Evolutionary conservation across 2,113 vertebrate species (phyloP), one percentile per base, ranked within the genome.

Genomic region (Nibea coibor): DNA sequence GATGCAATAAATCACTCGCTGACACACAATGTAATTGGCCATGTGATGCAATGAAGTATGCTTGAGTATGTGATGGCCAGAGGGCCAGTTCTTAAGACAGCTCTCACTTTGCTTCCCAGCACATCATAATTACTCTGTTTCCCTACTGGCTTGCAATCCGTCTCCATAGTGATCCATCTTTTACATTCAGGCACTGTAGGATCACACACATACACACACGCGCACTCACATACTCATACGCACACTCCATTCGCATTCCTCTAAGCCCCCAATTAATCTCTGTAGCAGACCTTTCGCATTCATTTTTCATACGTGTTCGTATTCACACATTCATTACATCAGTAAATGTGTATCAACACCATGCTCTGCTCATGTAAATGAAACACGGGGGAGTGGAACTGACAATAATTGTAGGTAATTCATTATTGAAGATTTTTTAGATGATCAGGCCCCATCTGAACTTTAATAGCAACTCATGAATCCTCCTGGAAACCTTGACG

Each of bases 111-210:
- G 80, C 87, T 92, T 67, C 63, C 80, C 78, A 79, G 83, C 82
- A 92, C 69, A 88, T 91, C 90, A 92, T 94, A 94, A 94, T 94
- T 93, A 93, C 91, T 91, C 83, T 17, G 47, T 89, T 91, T 92
- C 92, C 93, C 88, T 78, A 75, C 86, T 74, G 89, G 86, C 90
- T 84, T 75, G 67, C 87, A 86, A 89, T 91, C 80, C 74, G 85
- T 92, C 88, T 89, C 88, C 87, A 89, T 84, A 81, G 89, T 26
- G 82, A 92, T 92, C 82, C 82, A 86, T 90, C 85, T 88, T 89
- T 84, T 75, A 75, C 70, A 84, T 87, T 61, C 86, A 78, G 84
- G 83, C 79, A 12, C 45, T 39, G 72, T 22, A 84, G 64, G 58
- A 62, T 77, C 59, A 35, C 31, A 19, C 47, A 74, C 68, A 54